Evolutionary conservation across 1,140 invertebrate species (phyloP), one percentile per base, ranked within the genome.

Genomic region (Drosophila biarmipes): DNA sequence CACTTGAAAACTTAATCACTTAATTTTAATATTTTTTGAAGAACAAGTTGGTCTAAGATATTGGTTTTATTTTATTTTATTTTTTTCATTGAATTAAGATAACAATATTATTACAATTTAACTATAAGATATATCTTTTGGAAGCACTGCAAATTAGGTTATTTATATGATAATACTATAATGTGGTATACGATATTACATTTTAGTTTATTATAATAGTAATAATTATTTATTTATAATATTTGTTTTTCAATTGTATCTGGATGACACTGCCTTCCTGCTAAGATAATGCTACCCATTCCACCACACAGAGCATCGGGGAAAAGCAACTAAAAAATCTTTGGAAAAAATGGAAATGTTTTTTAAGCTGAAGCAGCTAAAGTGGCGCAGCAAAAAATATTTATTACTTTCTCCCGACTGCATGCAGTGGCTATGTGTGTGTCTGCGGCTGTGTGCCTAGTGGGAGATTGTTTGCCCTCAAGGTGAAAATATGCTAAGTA

Each of bases 401-500:
- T 86, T 85, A 85, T 85, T 85, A 85, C 81, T 86, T 54, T 73
- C 61, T 45, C 49, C 49, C 63, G 15, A 56, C 66, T 69, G 66
- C 63, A 69, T 69, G 15, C 37, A 69, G 45, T 24, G 11, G 51
- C 27, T 45, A 21, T 46, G 1, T 8, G 43, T 45, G 43, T 45
- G 43, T 63, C 12, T 40, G 59, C 49, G 49, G 34, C 54, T 57
- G 35, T 56, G 45, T 64, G 61, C 81, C 82, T 87, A 87, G 82
- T 78, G 82, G 82, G 78, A 86, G 78, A 86, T 78, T 81, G 69
- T 72, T 87, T 86, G 81, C 74, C 81, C 81, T 87, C 74, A 75
- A 87, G 82, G 82, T 86, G 82, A 86, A 87, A 86, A 86, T 86
- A 86, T 86, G 82, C 82, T 87, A 86, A 87, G 82, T 86, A 87